Percentiles rank a stretch among this genome's conserved stretches.
phyloP scores from a whole-genome alignment of 53 echinoderm and acorn worm genomes.

The Arbacia lixula region DNA sequence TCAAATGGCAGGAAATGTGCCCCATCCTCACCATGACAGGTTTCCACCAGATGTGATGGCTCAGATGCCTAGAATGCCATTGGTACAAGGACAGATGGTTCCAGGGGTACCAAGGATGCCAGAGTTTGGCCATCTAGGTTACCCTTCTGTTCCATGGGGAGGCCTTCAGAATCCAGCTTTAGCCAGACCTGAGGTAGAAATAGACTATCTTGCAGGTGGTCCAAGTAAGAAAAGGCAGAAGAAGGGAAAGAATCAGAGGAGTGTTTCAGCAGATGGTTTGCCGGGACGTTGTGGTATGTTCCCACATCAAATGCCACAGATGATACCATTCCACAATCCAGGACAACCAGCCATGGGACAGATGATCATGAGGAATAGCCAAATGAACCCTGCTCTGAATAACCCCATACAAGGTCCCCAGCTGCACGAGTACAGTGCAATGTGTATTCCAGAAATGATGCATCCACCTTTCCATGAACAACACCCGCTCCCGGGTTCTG shows the following conservation, averaged over 20 bases:
- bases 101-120: conserved; percentile 19
- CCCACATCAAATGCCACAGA: conserved; percentile 26
- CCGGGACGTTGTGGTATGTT: conserved; percentile 11
- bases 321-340: conserved; percentile 45
- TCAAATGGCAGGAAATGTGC: conserved; percentile 4
- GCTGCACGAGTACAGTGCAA: conserved; percentile 26
- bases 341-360: conserved; percentile 2
- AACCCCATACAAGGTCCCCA: conserved; percentile 2
- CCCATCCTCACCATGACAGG: neutral
- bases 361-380: conserved; percentile 35
- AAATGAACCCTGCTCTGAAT: conserved; percentile 14
- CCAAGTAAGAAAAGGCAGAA: conserved; percentile 36
- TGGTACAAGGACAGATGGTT: conserved; percentile 19
- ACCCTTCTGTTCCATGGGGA: conserved; percentile 50
- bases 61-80: conserved; percentile 33
- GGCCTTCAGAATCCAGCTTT: conserved; percentile 42
- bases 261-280: conserved; percentile 11
- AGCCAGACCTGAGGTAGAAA: conserved; percentile 41
- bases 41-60: conserved; percentile 19
- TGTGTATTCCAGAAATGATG: conserved; percentile 15
- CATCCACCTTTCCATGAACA: conserved; percentile 29
- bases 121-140: neutral
- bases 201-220: conserved; percentile 11
- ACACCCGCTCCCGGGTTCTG: conserved; percentile 4
- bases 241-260: conserved; percentile 24